Evolutionary conservation across 2,888 invertebrate genomes (phyloP).

Genomic region (Idaea aversata): DNA sequence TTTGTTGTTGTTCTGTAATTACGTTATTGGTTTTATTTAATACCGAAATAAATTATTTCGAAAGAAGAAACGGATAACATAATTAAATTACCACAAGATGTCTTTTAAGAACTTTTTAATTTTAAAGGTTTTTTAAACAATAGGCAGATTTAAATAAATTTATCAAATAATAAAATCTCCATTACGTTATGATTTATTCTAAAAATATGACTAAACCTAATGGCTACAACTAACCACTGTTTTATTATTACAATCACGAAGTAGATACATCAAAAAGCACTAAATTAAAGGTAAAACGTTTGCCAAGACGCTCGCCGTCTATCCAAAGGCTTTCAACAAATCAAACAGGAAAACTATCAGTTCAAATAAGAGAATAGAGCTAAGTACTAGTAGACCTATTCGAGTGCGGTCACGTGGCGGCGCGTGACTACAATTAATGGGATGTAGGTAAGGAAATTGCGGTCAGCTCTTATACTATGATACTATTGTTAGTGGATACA

Average conservation of each 20-base stretch:
- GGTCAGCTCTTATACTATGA: conserved; percentile 2
- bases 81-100: no score
- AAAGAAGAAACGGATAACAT: no score
- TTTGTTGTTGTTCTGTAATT: conserved; percentile 26
- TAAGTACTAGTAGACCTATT: conserved; percentile 33
- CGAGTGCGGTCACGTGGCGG: conserved; percentile 48
- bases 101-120: no score
- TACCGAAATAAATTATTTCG: no score
- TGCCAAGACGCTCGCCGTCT: conserved; percentile 14
- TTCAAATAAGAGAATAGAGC: conserved; percentile 36
- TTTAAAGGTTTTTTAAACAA: no score
- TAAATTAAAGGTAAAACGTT: conserved; percentile 8
- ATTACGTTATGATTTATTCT: no score
- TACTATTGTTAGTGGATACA: neutral
- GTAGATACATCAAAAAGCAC: conserved; percentile 4
- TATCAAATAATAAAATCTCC: no score
- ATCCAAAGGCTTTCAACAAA: conserved; percentile 24
- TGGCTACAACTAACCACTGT: neutral
- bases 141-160: no score
- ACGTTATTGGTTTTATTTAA: conserved; percentile 19
- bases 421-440: conserved; percentile 70
- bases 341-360: conserved; percentile 31
- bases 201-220: neutral
- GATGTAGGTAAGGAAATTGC: conserved; percentile 49
- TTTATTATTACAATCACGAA: conserved; percentile 5